Base-by-base conservation (phyloP, 1,140 invertebrate species). In the Bradynema listronoti region DNA sequence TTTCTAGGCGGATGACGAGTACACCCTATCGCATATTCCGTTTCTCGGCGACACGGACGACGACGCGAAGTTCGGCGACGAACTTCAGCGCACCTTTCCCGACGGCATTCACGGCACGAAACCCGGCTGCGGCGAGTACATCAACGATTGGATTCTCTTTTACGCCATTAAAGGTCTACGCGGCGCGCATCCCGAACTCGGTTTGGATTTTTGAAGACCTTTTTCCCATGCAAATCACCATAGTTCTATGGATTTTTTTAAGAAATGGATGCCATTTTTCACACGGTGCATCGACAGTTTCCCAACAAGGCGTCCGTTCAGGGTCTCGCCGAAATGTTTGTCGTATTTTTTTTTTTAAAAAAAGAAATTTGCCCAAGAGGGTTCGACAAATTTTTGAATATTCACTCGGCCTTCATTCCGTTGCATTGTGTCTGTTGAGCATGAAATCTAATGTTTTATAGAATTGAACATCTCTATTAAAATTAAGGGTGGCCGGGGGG, bases 51-150 rank as follows among this genome's bases (percentile, higher is more conserved):
- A 72, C 43, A 34, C 41, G 11, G 56, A 55, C 11, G 69, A 68
- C 30, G 55, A 72, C 14, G 39, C 73, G 0, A 32, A 42, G 3
- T 71, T 67, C 34, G 54, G 61, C 32, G 24, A 43, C 16, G 65
- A 67, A 25, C 49, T 69, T 5, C 56, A 71, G 51, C 49, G 65
- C 25, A 60, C 61, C 14, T 69, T 73, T 45, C 69, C 55, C 14
- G 67, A 69, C 29, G 67, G 67, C n/a, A 72, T 69, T 56, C 67
- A 69, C 30, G 67, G 67, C 2, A 68, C 70, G 9, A 58, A 58
- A 45, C 42, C 41, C 11, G 67, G 67, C 25, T 67, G 62, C 36
- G 69, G 63, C 1, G 45, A 69, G 33, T 68, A 69, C 19, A 69
- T 72, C 29, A 69, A 69, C 54, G 67, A 69, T 42, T 69, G 32